A percentile compares a stretch with the other conserved stretches of the same genome.
Conservation (phyloP, 1,140 invertebrate genomes). For the Drosophila dunni region DNA sequence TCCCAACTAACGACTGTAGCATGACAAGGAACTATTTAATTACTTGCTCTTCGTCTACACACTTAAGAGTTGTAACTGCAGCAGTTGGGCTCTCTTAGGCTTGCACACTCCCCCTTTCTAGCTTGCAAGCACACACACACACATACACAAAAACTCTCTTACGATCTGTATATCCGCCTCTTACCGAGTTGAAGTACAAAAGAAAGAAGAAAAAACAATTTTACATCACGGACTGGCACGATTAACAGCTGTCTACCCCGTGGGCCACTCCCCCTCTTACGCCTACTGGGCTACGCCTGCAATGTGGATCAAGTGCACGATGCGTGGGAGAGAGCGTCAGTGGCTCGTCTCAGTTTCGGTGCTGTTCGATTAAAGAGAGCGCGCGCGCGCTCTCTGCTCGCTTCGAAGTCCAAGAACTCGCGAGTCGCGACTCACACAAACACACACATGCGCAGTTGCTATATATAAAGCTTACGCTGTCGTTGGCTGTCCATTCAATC, state of each 20-base stretch:
- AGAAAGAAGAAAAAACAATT: slow-evolving; percentile 5
- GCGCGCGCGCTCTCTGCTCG: slow-evolving; percentile 8
- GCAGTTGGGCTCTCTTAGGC: slow-evolving; percentile 6
- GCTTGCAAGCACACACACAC: neutral
- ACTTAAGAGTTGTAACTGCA: slow-evolving; percentile 22
- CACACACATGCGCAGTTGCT: slow-evolving; percentile 34
- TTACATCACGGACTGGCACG: slow-evolving; percentile 27
- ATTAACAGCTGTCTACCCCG: slow-evolving; percentile 23
- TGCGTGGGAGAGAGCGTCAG: slow-evolving; percentile 36
- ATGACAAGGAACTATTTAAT: slow-evolving; percentile 62
- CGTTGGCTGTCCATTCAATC: slow-evolving; percentile 45
- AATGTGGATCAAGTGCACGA: slow-evolving; percentile 49
- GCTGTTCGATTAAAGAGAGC: neutral
- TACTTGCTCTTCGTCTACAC: slow-evolving; percentile 20
- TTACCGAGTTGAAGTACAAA: neutral
- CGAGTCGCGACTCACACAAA: slow-evolving; percentile 21
- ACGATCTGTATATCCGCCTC: slow-evolving; percentile 9
- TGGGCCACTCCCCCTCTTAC: neutral
- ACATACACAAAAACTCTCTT: neutral
- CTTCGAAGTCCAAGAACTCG: slow-evolving; percentile 36
- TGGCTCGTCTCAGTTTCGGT: neutral
- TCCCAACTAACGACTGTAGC: slow-evolving; percentile 54
- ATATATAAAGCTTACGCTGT: slow-evolving; percentile 49
- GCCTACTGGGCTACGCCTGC: neutral
- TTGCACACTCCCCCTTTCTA: neutral